These are phyloP conservation scores for Drosophila buzzatii DNA, from an alignment of 2,888 invertebrate genomes.

Conservation along the genomic window DNA sequence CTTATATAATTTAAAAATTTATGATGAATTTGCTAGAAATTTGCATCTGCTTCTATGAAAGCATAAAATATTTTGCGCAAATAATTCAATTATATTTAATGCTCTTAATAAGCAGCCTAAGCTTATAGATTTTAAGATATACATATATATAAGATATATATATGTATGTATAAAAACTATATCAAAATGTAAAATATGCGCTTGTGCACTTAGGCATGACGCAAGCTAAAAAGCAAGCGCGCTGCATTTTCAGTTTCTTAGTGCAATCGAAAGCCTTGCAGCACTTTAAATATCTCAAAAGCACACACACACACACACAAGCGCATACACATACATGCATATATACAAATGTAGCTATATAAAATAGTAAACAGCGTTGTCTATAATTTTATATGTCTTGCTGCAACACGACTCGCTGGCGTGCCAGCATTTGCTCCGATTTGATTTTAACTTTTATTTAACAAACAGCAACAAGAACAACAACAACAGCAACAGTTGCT, in stretches of 20 bases:
- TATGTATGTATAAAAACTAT: slow-evolving; percentile 21
- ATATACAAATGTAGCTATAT: slow-evolving; percentile 44
- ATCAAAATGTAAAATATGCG: slow-evolving; percentile 67
- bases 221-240: slow-evolving; percentile 65
- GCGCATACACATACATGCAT: neutral
- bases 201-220: slow-evolving; percentile 77
- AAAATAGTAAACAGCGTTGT: slow-evolving; percentile 61
- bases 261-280: slow-evolving; percentile 76
- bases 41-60: neutral
- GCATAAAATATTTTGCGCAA: neutral
- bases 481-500: slow-evolving; percentile 47
- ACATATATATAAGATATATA: neutral
- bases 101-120: neutral
- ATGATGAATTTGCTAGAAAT: neutral
- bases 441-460: slow-evolving; percentile 78
- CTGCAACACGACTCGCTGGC: slow-evolving; percentile 65
- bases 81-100: slow-evolving; percentile 10
- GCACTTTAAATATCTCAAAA: slow-evolving; percentile 67
- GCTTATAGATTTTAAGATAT: neutral
- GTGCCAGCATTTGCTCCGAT: slow-evolving; percentile 69
- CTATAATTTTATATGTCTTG: slow-evolving; percentile 78
- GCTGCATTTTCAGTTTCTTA: slow-evolving; percentile 61
- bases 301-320: slow-evolving; percentile 32
- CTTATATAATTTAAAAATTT: neutral
- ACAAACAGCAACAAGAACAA: slow-evolving; percentile 55